Conservation (phyloP, 2,113 vertebrate species). For the Callocephalon fimbriatum region DNA sequence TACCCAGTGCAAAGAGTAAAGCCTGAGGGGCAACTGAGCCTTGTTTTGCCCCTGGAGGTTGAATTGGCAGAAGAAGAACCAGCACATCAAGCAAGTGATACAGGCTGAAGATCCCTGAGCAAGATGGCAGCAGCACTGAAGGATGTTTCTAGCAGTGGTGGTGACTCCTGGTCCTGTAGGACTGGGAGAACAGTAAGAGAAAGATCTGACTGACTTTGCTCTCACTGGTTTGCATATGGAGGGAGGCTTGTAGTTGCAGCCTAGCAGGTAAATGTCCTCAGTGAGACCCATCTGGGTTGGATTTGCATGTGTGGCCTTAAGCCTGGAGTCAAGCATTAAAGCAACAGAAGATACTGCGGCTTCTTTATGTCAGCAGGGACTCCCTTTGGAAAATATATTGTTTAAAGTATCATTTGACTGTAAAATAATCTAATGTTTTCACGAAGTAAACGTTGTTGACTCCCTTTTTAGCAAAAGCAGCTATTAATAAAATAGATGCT, state of each 20-base stretch:
- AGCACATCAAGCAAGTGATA: fast-evolving
- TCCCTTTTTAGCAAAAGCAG: neutral
- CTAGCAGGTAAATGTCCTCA: neutral
- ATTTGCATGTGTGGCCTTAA: neutral
- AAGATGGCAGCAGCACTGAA: neutral
- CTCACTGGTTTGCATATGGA: neutral
- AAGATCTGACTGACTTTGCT: neutral
- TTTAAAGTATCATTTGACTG: neutral
- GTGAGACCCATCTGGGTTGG: neutral
- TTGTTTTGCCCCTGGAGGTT: neutral
- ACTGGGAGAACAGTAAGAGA: neutral
- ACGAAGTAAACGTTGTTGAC: neutral
- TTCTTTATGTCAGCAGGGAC: neutral
- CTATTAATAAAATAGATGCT: neutral
- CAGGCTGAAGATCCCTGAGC: neutral
- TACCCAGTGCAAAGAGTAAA: neutral
- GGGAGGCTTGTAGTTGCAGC: neutral
- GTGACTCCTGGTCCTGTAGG: neutral
- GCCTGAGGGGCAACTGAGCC: fast-evolving
- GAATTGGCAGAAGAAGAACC: neutral
- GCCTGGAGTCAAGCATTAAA: neutral
- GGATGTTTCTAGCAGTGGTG: neutral
- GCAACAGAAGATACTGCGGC: fast-evolving
- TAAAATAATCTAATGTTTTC: neutral
- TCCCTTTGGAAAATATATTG: neutral